Evolutionary conservation across 2,113 vertebrate species (phyloP).

Genomic region (Gadus chalcogrammus): DNA sequence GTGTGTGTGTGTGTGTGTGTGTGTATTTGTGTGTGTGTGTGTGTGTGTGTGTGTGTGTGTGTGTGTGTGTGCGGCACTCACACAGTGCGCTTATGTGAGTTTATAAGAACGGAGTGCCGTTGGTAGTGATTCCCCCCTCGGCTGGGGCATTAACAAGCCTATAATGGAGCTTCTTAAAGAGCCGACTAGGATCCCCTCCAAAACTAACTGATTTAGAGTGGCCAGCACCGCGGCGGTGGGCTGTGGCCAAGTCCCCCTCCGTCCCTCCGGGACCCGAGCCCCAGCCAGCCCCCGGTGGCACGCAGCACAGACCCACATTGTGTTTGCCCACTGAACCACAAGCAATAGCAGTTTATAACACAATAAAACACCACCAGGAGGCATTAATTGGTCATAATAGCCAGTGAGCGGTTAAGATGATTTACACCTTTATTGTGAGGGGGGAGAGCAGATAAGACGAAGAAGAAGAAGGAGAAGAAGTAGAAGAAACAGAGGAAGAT

Average conservation of each 20-base stretch:
- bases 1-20: background rate
- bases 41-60: background rate
- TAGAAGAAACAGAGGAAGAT: no score
- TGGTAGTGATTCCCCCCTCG: slow-evolving; percentile 69
- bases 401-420: slow-evolving; percentile 76
- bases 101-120: slow-evolving; percentile 54
- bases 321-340: slow-evolving; percentile 91
- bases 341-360: slow-evolving; percentile 88
- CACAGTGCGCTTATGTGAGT: background rate
- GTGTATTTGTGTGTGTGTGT: background rate
- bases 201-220: slow-evolving; percentile 80
- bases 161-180: slow-evolving; percentile 79
- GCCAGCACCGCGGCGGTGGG: slow-evolving; percentile 68
- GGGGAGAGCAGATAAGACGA: slow-evolving; percentile 52
- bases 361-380: slow-evolving; percentile 91
- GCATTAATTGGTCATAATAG: slow-evolving; percentile 91
- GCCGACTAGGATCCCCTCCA: slow-evolving; percentile 80
- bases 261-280: slow-evolving; percentile 60
- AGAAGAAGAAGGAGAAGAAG: slow-evolving; percentile 2
- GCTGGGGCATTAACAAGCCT: slow-evolving; percentile 78
- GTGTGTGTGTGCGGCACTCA: slow-evolving; percentile 18
- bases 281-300: slow-evolving; percentile 72
- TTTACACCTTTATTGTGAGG: slow-evolving; percentile 70
- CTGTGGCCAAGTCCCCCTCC: slow-evolving; percentile 75
- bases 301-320: slow-evolving; percentile 79